Conservation (phyloP, 2,888 invertebrate genomes). For the Kuschelorhynchus macadamiae region DNA sequence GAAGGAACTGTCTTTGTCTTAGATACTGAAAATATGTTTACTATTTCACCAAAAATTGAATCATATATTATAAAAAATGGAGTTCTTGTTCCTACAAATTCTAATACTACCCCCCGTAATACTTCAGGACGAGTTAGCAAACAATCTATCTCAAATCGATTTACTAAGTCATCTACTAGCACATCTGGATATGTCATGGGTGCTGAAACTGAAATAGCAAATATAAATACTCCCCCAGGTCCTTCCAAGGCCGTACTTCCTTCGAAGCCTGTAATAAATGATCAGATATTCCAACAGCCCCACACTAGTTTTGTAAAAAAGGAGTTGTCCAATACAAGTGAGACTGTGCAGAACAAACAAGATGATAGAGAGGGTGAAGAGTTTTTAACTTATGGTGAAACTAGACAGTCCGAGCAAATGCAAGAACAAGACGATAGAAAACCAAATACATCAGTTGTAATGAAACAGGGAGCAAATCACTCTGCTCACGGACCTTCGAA, state of each 20-base stretch:
- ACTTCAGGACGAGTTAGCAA: conserved; percentile 29
- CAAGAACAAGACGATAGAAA: conserved; percentile 14
- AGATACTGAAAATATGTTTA: conserved; percentile 61
- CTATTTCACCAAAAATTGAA: conserved; percentile 58
- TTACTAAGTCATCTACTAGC: conserved; percentile 17
- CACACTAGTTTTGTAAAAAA: conserved; percentile 30
- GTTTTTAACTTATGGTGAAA: conserved; percentile 23
- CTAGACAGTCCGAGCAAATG: conserved; percentile 1
- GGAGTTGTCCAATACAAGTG: conserved; percentile 18
- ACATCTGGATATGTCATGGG: conserved; percentile 15
- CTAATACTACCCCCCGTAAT: conserved; percentile 16
- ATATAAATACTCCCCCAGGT: conserved; percentile 39
- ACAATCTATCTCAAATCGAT: conserved; percentile 32
- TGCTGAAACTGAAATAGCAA: conserved; percentile 34
- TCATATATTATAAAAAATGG: conserved; percentile 64
- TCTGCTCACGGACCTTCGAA: conserved; percentile 14
- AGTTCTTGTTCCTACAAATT: conserved; percentile 58
- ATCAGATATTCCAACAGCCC: conserved; percentile 1
- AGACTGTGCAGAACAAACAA: conserved; percentile 7
- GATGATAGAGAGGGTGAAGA: neutral
- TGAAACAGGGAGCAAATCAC: neutral
- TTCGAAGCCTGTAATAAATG: conserved; percentile 5
- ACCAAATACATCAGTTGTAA: conserved; percentile 2
- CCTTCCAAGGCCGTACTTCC: no score
- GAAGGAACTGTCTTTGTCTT: conserved; percentile 64